Base-by-base conservation (phyloP, 2,888 invertebrate genomes). In the Hypomecis atomaria region DNA sequence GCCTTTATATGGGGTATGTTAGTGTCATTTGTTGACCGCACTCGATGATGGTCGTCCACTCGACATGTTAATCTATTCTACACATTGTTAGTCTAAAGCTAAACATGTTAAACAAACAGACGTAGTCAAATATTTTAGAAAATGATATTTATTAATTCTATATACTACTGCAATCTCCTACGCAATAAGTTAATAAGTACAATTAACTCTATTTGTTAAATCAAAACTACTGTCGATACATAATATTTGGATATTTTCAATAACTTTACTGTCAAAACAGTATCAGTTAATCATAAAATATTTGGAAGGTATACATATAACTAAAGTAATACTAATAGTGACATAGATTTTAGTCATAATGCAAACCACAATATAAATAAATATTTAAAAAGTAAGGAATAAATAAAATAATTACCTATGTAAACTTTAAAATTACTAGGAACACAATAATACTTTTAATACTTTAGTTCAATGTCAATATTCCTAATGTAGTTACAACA, bases 61-160 rank as follows among this genome's bases (percentile, higher is more conserved):
- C 78, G 79, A 79, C 79, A 83, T 86, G 89, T 90, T 91, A 90
- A 88, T 87, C 90, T 92, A 92, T 80, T 87, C 92, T 92, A 92
- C 89, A 85, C 82, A 86, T 86, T 89, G 91, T 92, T 92, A 92
- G 90, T 92, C 91, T 92, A 92, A 79, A 77, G 81, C 92, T 92
- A 92, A 89, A 92, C 92, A 92, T 92, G 92, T 92, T 92, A 92
- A 92, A 92, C 90, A 92, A 92, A 92, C 92, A 92, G 87, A 92
- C 92, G 82, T 84, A 83, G 89, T 89, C 81, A 86, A 88, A 86
- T 89, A 88, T 87, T 91, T 88, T 85, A 89, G 83, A 90, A 90
- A 90, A 90, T 89, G 87, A 89, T 84, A 83, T 92, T 92, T 92
- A 92, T 92, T 92, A 91, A 86, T 86, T 23, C 90, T 92, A 91